phyloP scores from a whole-genome alignment of 2,888 invertebrate genomes.

The Agrilus mali region DNA sequence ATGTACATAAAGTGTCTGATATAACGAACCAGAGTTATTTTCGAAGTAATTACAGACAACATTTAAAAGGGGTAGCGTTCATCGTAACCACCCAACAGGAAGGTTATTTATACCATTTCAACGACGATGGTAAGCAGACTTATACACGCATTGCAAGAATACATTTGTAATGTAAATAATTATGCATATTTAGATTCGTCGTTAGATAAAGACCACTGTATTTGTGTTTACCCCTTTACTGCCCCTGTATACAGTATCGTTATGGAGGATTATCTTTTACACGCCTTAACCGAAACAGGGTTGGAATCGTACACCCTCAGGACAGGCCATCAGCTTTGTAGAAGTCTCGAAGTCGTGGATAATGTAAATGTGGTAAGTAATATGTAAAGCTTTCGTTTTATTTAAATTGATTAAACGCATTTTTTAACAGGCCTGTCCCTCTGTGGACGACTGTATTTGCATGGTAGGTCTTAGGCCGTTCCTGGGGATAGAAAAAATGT shows the following conservation, averaged over 20 bases:
- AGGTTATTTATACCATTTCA: constrained; percentile 61
- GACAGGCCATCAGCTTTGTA: constrained; percentile 47
- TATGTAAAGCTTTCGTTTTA: neutral
- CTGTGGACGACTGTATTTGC: constrained; percentile 47
- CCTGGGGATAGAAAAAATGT: constrained; percentile 44
- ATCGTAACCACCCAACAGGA: constrained; percentile 53
- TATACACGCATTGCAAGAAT: neutral
- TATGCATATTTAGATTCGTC: constrained; percentile 15
- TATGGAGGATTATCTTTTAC: constrained; percentile 54
- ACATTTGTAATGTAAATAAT: neutral
- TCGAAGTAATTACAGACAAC: constrained; percentile 39
- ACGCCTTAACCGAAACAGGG: constrained; percentile 62
- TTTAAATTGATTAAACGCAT: too few relatives aligned
- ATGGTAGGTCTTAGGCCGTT: constrained; percentile 56
- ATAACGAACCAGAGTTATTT: constrained; percentile 15
- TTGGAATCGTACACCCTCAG: constrained; percentile 63
- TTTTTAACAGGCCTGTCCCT: constrained; percentile 38
- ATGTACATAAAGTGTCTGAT: constrained; percentile 4
- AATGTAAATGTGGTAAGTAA: constrained; percentile 30
- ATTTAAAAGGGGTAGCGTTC: constrained; percentile 47
- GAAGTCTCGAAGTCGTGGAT: constrained; percentile 35
- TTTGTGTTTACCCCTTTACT: constrained; percentile 58
- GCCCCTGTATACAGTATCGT: constrained; percentile 53
- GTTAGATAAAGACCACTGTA: constrained; percentile 35
- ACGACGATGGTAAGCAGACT: constrained; percentile 30